These are phyloP conservation scores for Malurus splendens DNA, from an alignment of 2,797 vertebrate genomes.

Conservation along the genomic window DNA sequence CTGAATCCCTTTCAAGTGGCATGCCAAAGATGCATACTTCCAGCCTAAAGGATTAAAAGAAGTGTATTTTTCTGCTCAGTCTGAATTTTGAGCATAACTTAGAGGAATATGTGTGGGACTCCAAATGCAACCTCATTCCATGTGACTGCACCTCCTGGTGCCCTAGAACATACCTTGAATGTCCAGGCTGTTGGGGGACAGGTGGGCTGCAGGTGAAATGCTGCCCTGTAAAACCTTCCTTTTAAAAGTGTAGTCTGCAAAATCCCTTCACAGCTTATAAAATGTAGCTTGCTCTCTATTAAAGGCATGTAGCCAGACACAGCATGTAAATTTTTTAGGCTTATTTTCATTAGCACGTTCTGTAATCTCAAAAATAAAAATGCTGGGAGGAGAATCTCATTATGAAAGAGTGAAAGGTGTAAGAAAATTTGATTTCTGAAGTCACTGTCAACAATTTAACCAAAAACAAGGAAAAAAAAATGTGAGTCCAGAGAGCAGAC, in stretches of 20 bases:
- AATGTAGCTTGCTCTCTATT: neutral
- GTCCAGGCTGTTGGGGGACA: accelerated
- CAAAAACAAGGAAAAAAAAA: neutral
- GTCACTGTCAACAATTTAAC: neutral
- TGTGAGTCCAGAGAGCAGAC: neutral
- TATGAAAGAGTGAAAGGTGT: neutral
- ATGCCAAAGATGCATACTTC: neutral
- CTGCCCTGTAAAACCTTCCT: neutral
- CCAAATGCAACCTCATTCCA: neutral
- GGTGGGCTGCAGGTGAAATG: accelerated
- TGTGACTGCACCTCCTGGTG: neutral
- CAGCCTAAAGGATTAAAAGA: neutral
- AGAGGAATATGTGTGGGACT: neutral
- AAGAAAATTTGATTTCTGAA: neutral
- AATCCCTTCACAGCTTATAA: neutral
- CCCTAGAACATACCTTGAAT: accelerated
- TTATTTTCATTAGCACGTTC: neutral
- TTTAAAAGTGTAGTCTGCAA: neutral
- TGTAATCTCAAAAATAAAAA: neutral
- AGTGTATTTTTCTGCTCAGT: neutral
- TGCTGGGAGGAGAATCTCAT: neutral
- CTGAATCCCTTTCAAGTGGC: neutral
- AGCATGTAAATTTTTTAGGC: neutral
- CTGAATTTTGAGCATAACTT: neutral
- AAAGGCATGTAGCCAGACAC: neutral